Evolutionary conservation across 2,888 invertebrate species (phyloP).

Genomic region (Heteropelma amictum): DNA sequence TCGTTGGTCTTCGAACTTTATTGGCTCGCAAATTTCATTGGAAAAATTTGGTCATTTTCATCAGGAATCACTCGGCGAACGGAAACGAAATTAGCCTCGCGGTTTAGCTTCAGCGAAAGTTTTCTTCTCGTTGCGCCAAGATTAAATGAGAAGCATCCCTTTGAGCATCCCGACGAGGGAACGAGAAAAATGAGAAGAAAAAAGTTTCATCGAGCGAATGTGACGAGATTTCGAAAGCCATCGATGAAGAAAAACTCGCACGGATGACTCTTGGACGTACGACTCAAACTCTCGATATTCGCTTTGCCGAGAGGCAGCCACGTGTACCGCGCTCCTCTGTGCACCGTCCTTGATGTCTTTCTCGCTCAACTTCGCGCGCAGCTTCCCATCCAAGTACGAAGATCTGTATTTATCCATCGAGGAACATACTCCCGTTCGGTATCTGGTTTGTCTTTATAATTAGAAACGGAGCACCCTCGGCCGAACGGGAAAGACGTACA

Average conservation of each 20-base stretch:
- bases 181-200: background rate
- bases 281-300: conserved; percentile 4
- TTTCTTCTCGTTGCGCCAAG: conserved; percentile 1
- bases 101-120: conserved; percentile 37
- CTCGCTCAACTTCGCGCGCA: conserved; percentile 2
- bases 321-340: background rate
- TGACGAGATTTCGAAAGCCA: conserved; percentile 51
- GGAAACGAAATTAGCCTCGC: conserved; percentile 51
- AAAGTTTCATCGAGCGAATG: conserved; percentile 13
- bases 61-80: no score
- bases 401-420: conserved; percentile 33
- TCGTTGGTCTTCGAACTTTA: no score
- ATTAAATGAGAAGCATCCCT: conserved; percentile 24
- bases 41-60: no score
- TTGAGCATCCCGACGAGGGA: background rate
- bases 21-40: no score
- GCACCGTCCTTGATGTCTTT: background rate
- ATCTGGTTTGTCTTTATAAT: conserved; percentile 47
- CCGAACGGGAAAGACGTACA: background rate
- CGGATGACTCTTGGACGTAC: background rate
- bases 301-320: background rate
- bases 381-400: conserved; percentile 14
- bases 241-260: conserved; percentile 45
- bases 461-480: conserved; percentile 38
- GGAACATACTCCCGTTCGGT: conserved; percentile 30